Evolutionary conservation across 92 coral and sea anemone species (phyloP).

Genomic region (Bergia puertoricense): DNA sequence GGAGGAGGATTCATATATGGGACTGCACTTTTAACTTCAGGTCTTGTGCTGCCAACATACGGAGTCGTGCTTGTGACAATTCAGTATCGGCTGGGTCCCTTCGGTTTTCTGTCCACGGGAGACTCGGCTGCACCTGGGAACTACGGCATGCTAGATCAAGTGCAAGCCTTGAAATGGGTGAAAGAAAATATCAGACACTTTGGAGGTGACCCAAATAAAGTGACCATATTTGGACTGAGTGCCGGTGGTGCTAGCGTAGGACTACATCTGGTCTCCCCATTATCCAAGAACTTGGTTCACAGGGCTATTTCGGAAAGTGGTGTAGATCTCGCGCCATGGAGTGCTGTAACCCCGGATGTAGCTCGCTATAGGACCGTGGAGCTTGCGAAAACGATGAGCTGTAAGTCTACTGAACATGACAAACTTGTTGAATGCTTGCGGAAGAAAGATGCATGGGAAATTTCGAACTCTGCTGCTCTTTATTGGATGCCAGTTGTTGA

Average conservation of each 20-base stretch:
- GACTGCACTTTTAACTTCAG: not conserved
- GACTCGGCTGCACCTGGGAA: slow-evolving; percentile 70
- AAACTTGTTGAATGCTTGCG: slow-evolving; percentile 66
- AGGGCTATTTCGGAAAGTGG: slow-evolving; percentile 83
- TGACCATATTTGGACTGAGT: slow-evolving; percentile 68
- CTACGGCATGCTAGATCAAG: slow-evolving; percentile 34
- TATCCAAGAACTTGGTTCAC: not conserved
- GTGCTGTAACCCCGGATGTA: slow-evolving; percentile 58
- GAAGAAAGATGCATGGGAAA: slow-evolving; percentile 50
- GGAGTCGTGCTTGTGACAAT: not conserved
- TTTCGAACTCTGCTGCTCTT: not conserved
- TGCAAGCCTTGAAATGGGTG: slow-evolving; percentile 81
- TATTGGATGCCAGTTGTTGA: slow-evolving; percentile 62
- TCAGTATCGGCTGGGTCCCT: not conserved
- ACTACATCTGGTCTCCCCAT: slow-evolving; percentile 53
- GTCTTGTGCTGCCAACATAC: not conserved
- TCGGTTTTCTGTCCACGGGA: slow-evolving; percentile 74
- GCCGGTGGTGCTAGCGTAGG: slow-evolving; percentile 53
- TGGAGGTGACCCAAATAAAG: not conserved
- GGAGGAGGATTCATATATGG: slow-evolving; percentile 59
- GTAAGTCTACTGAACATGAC: not conserved
- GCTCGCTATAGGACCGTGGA: slow-evolving; percentile 53
- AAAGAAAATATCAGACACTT: slow-evolving; percentile 71
- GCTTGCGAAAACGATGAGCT: not conserved
- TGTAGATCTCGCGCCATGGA: slow-evolving; percentile 76